Conservation (phyloP, 2,113 vertebrate species). For the Oxygymnocypris stewartii region DNA sequence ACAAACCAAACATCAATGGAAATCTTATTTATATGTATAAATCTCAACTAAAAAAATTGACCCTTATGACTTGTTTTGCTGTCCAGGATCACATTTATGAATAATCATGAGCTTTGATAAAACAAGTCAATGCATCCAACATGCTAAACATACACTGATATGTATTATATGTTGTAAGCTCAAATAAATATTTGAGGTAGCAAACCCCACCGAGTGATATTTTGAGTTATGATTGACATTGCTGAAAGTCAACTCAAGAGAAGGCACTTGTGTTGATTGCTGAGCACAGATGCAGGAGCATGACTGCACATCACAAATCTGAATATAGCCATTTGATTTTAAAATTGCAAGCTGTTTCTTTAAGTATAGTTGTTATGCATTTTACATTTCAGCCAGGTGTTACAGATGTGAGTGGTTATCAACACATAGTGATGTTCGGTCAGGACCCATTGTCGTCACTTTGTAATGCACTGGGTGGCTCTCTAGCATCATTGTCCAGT, state of each 20-base stretch:
- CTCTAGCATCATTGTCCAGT: no score
- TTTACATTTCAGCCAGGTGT: no score
- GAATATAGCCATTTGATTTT: neutral
- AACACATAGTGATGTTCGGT: no score
- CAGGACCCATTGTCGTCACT: no score
- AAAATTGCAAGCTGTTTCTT: neutral
- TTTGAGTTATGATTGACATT: slow-evolving; percentile 2
- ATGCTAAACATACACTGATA: neutral
- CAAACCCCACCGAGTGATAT: neutral
- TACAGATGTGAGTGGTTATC: no score
- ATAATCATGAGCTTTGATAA: neutral
- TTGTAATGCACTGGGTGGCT: no score
- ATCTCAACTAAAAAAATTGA: no score
- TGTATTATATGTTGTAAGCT: neutral
- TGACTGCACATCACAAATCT: neutral
- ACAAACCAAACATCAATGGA: no score
- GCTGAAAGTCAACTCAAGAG: neutral
- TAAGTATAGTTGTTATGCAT: neutral
- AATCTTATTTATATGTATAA: no score
- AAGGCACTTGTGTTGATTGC: neutral
- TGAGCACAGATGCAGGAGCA: neutral
- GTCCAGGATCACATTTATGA: neutral
- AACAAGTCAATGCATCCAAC: neutral
- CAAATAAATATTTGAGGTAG: neutral
- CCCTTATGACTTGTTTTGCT: no score